A percentile compares a stretch with the other conserved stretches of the same genome.
phyloP scores from a whole-genome alignment of 37 sponge, comb jelly and placozoan species.

The Halisarca cf. caerulea region DNA sequence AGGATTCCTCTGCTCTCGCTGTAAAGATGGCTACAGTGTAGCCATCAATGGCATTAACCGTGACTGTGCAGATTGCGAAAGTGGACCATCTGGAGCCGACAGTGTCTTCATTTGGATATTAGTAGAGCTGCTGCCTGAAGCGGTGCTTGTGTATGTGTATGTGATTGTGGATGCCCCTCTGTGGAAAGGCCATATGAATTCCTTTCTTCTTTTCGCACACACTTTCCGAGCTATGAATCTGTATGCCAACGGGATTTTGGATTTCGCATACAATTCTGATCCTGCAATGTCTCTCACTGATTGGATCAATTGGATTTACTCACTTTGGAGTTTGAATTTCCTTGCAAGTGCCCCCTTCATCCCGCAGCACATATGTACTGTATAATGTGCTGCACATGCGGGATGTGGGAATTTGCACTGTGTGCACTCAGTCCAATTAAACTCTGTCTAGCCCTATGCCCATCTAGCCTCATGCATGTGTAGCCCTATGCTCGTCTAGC shows the following conservation, averaged over 20 bases:
- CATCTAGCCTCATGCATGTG: too few species aligned
- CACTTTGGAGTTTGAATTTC: constrained; percentile 18
- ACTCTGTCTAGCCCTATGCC: too few species aligned
- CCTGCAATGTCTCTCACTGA: background rate
- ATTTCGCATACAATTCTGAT: background rate
- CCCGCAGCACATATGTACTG: too few species aligned
- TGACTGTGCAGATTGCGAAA: background rate
- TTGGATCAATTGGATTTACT: constrained; percentile 17
- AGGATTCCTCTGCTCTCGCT: background rate
- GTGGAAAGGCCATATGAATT: constrained; percentile 20
- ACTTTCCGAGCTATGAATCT: background rate
- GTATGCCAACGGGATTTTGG: background rate
- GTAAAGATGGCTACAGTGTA: background rate
- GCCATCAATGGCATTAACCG: background rate
- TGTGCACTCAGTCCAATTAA: too few species aligned
- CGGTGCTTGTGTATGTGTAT: constrained; percentile 10
- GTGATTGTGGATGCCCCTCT: constrained; percentile 13
- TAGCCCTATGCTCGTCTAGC: too few species aligned
- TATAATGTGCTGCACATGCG: too few species aligned
- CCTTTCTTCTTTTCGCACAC: constrained; percentile 21
- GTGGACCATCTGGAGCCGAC: background rate
- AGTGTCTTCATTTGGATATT: background rate
- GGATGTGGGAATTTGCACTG: too few species aligned
- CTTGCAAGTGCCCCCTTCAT: background rate
- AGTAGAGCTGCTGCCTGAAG: background rate